Evolutionary conservation across 2,113 vertebrate species (phyloP), one percentile per base, ranked within the genome.

Genomic region (Psilopogon haemacephalus): DNA sequence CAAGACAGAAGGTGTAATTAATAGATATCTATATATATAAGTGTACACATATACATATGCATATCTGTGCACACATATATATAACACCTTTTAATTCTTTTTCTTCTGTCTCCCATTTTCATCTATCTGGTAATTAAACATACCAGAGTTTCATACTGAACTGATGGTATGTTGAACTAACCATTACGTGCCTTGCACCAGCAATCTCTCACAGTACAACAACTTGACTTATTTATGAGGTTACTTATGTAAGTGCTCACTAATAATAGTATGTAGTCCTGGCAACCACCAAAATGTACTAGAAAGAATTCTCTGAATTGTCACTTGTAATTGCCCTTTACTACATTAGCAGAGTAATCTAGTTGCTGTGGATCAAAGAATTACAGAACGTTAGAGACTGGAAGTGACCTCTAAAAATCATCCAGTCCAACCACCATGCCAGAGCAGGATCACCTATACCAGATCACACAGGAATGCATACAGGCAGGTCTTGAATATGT

Each of bases 201-300:
- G 28, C 18, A 32, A 23, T 81, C 71, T 32, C 21, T 92, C 42
- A 26, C 32, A 24, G 38, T 40, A 58, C 38, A 68, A 52, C 40
- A 68, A 52, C 40, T 46, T 73, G 56, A 79, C 28, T 76, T 52
- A 84, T 79, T 80, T 72, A 65, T 54, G 50, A 76, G 32, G 37
- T 70, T 90, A 28, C n/a, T 93, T 90, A 38, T 11, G 14, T 79
- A 89, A 94, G 55, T n/a, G 21, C 65, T 55, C 44, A 37, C 42
- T 77, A 84, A 63, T 74, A 77, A 46, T 11, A 71, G 16, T 5
- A 20, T 59, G 14, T 26, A 89, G 35, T 62, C 6, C 19, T 88
- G 30, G 21, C 14, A 77, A 86, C 32, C n/a, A 54, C 62, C n/a
- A 80, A 86, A 84, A 54, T 30, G 20, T 33, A 76, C 35, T 19